Conservation (phyloP, 1,140 invertebrate genomes). For the Drosophila rufa region DNA sequence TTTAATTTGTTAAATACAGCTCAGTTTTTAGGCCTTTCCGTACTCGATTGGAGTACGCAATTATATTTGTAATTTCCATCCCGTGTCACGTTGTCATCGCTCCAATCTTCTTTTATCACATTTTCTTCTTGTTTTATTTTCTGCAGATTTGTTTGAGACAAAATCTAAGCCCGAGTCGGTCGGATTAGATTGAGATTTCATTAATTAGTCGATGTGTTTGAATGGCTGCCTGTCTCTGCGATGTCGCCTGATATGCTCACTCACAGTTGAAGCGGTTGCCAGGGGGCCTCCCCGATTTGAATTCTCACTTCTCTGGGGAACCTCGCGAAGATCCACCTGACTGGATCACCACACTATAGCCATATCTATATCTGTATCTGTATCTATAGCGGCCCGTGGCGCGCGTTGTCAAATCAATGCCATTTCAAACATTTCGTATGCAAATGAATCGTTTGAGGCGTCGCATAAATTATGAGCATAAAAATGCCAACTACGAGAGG, state of each 20-base stretch:
- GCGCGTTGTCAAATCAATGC: conserved; percentile 77
- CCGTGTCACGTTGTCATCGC: conserved; percentile 39
- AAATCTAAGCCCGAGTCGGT: conserved; percentile 19
- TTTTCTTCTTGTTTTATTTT: conserved; percentile 8
- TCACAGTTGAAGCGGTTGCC: conserved; percentile 23
- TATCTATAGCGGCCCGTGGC: conserved; percentile 16
- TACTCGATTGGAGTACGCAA: too few relatives aligned
- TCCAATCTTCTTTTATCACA: background rate
- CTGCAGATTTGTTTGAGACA: conserved; percentile 22
- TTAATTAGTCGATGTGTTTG: conserved; percentile 67
- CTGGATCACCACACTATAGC: conserved; percentile 6
- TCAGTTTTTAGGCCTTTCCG: too few relatives aligned
- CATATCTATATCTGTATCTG: background rate
- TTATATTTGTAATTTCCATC: background rate
- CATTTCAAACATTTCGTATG: conserved; percentile 79
- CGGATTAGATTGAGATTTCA: conserved; percentile 78
- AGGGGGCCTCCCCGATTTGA: conserved; percentile 8
- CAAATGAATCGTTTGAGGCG: conserved; percentile 66
- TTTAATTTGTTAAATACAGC: too few relatives aligned
- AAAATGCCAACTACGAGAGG: conserved; percentile 69
- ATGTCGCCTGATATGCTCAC: conserved; percentile 28
- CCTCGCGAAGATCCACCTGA: conserved; percentile 33
- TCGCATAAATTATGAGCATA: conserved; percentile 71
- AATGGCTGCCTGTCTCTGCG: conserved; percentile 16
- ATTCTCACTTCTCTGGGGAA: conserved; percentile 11